phyloP scores from a whole-genome alignment of 1,140 invertebrate genomes.

The Drosophila varians region DNA sequence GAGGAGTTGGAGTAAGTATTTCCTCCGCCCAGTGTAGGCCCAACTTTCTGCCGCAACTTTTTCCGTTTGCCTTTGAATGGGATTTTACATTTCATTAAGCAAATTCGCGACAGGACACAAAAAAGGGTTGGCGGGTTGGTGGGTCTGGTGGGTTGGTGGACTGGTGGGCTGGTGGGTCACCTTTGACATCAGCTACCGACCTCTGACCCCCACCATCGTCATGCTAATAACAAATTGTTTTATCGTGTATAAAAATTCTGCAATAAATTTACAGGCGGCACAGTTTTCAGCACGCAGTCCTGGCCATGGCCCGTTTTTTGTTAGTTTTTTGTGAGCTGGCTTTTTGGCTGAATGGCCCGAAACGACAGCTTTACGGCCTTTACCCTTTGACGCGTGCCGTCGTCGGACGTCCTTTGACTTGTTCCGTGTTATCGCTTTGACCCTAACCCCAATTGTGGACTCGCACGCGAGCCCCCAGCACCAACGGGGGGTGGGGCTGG shows the following conservation, averaged over 20 bases:
- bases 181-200: constrained; percentile 19
- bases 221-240: constrained; percentile 81
- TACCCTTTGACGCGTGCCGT: constrained; percentile 64
- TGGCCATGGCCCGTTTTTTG: constrained; percentile 31
- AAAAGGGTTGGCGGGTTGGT: constrained; percentile 24
- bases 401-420: constrained; percentile 68
- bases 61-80: constrained; percentile 51
- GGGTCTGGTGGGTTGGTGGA: constrained; percentile 2
- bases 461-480: constrained; percentile 61
- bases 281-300: constrained; percentile 69
- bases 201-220: constrained; percentile 41
- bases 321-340: neutral
- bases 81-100: constrained; percentile 77
- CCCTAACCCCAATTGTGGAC: constrained; percentile 80
- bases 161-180: constrained; percentile 23
- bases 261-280: constrained; percentile 59
- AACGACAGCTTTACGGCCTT: constrained; percentile 71
- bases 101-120: constrained; percentile 57
- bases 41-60: constrained; percentile 19
- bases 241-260: constrained; percentile 79
- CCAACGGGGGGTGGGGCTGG: neutral
- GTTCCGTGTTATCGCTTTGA: constrained; percentile 76
- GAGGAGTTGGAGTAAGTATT: constrained; percentile 84
- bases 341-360: constrained; percentile 31
- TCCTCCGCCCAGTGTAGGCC: neutral